Percentiles rank a stretch among this genome's conserved stretches.
Conservation (phyloP, 2,797 vertebrate genomes). For the Paedocypris micromegethes region DNA sequence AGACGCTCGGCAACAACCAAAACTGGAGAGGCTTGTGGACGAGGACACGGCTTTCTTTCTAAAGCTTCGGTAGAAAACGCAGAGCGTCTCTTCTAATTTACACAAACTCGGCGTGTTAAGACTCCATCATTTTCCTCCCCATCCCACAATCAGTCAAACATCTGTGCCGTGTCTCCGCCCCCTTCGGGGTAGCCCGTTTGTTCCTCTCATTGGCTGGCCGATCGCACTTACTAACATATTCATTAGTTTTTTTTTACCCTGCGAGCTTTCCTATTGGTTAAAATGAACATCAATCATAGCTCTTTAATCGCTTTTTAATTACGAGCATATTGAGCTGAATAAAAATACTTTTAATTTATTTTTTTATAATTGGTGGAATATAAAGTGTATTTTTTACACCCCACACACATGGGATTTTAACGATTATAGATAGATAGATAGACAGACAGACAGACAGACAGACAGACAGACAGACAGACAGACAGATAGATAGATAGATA, state of each 20-base stretch:
- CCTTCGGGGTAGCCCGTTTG: conserved; percentile 49
- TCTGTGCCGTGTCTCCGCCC: conserved; percentile 29
- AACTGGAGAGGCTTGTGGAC: background rate
- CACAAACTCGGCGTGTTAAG: conserved; percentile 46
- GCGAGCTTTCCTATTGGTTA: conserved; percentile 42
- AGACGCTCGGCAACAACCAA: background rate
- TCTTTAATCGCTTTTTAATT: conserved; percentile 35
- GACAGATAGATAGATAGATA: too few relatives aligned
- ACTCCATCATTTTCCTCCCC: conserved; percentile 56
- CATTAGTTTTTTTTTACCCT: conserved; percentile 28
- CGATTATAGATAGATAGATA: too few relatives aligned
- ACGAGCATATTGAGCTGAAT: conserved; percentile 10
- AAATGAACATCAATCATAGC: conserved; percentile 40
- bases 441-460: too few relatives aligned
- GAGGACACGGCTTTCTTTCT: background rate
- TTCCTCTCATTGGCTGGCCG: conserved; percentile 52
- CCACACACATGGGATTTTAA: too few relatives aligned
- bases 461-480: too few relatives aligned
- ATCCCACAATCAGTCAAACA: conserved; percentile 46
- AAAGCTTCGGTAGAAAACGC: conserved; percentile 36
- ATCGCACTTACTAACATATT: conserved; percentile 51
- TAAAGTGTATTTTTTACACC: background rate
- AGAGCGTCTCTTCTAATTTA: conserved; percentile 32
- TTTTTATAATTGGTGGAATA: background rate
- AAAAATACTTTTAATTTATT: conserved; percentile 15